These are phyloP conservation scores for Hydractinia echinata DNA, from an alignment of 30 jellyfish, hydroid and myxozoan species.

Conservation along the genomic window DNA sequence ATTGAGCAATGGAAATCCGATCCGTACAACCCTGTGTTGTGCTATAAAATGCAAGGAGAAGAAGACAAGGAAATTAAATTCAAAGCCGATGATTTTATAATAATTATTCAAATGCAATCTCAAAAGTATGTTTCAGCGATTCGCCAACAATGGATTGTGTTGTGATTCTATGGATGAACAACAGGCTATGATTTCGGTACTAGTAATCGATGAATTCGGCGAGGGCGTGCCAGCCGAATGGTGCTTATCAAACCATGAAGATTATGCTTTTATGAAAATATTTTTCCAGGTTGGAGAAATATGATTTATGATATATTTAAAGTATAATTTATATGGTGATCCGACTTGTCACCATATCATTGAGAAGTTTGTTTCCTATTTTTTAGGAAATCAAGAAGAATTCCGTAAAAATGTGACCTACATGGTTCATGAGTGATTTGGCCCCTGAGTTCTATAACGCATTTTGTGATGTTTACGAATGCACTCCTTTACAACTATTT, in stretches of 20 bases:
- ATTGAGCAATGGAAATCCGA: slow-evolving; percentile 19
- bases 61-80: not conserved
- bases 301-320: no score
- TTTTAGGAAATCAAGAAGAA: not conserved
- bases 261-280: no score
- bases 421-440: slow-evolving; percentile 31
- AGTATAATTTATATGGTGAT: no score
- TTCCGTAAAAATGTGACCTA: slow-evolving; percentile 17
- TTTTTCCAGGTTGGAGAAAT: no score
- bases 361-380: not conserved
- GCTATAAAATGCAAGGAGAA: slow-evolving; percentile 19
- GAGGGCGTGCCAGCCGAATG: no score
- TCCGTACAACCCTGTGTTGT: not conserved
- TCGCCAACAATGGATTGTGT: slow-evolving; percentile 21
- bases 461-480: slow-evolving; percentile 10
- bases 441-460: slow-evolving; percentile 42
- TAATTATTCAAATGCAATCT: slow-evolving; percentile 6
- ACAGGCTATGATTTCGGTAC: not conserved
- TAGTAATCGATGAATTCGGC: no score
- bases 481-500: slow-evolving; percentile 12
- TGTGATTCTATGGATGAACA: slow-evolving; percentile 23
- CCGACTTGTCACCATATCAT: no score
- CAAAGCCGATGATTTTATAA: slow-evolving; percentile 10
- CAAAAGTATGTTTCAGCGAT: not conserved
- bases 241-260: no score